Percentiles rank a stretch among this genome's conserved stretches.
Evolutionary conservation across 1,140 invertebrate genomes (phyloP).

Genomic region (Bombus superbus): DNA sequence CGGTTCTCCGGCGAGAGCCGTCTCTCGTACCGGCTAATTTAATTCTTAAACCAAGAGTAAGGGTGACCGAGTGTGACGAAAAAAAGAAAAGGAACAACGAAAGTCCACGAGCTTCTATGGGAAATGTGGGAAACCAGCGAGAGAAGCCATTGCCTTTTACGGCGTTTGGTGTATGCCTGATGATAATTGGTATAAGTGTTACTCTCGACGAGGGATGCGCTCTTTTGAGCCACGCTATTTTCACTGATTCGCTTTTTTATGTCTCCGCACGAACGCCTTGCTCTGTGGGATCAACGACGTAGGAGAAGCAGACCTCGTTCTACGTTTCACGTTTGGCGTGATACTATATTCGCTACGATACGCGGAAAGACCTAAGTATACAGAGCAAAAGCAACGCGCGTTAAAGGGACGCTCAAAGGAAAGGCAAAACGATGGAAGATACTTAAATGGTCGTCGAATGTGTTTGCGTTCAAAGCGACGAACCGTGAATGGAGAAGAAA

Average conservation of each 20-base stretch:
- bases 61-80: conserved; percentile 42
- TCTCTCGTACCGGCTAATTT: conserved; percentile 57
- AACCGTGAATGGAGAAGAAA: neutral
- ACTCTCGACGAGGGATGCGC: conserved; percentile 6
- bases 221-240: conserved; percentile 30
- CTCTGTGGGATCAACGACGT: neutral
- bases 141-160: conserved; percentile 10
- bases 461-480: neutral
- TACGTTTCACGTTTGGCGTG: no score
- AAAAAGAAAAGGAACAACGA: conserved; percentile 5
- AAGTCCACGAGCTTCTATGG: neutral
- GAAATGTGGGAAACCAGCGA: neutral
- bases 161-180: neutral
- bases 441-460: neutral
- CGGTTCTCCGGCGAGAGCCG: conserved; percentile 29
- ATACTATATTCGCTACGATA: neutral
- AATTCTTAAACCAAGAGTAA: conserved; percentile 65
- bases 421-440: neutral
- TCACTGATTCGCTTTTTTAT: conserved; percentile 1
- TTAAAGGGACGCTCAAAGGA: neutral
- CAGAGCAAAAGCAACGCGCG: no score
- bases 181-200: conserved; percentile 53
- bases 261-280: neutral
- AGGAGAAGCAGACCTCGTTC: neutral
- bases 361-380: no score